Conservation (phyloP, 1,140 invertebrate species). For the Coelopa frigida region DNA sequence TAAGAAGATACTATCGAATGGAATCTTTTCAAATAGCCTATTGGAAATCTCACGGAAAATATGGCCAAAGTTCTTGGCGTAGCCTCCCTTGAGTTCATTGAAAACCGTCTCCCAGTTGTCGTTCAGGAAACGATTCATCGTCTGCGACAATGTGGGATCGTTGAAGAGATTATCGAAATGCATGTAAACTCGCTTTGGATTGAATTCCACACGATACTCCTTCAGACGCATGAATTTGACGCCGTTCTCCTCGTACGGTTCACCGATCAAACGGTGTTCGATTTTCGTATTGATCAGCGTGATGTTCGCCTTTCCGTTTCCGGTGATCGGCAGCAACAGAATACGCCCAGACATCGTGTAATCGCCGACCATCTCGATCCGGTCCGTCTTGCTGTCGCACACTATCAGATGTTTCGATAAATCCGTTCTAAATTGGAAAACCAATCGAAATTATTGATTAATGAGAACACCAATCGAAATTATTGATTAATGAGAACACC, state of each 20-base stretch:
- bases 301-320: conserved; percentile 60
- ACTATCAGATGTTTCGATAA: conserved; percentile 44
- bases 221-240: conserved; percentile 54
- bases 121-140: conserved; percentile 56
- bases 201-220: conserved; percentile 53
- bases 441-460: background rate
- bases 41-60: conserved; percentile 56
- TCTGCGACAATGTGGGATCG: conserved; percentile 50
- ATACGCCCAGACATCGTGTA: conserved; percentile 63
- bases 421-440: conserved; percentile 41
- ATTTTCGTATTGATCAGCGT: conserved; percentile 55
- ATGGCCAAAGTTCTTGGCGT: conserved; percentile 54
- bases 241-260: conserved; percentile 51
- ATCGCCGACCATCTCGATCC: conserved; percentile 55
- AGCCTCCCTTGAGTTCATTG: conserved; percentile 55
- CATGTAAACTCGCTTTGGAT: conserved; percentile 49
- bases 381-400: conserved; percentile 46
- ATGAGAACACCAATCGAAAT: background rate
- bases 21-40: conserved; percentile 56
- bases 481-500: background rate
- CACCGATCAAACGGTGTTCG: conserved; percentile 52
- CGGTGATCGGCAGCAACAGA: conserved; percentile 61
- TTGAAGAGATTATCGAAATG: conserved; percentile 58
- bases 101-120: conserved; percentile 59
- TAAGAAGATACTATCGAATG: conserved; percentile 55